Evolutionary conservation across 2,888 invertebrate species (phyloP).

Genomic region (Aphrophora alni): DNA sequence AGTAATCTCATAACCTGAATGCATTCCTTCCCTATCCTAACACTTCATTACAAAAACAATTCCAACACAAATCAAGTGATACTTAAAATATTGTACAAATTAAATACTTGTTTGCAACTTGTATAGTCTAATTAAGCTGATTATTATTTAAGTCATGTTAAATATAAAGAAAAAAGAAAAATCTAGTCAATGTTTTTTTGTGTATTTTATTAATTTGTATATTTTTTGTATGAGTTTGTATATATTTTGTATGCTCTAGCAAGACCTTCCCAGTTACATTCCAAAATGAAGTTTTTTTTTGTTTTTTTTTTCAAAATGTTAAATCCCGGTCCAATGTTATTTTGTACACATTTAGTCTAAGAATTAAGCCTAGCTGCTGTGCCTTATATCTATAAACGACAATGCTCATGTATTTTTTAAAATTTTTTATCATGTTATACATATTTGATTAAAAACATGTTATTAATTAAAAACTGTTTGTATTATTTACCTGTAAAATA

Average conservation of each 20-base stretch:
- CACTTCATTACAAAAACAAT: background rate
- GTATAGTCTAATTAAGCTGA: background rate
- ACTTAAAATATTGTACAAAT: background rate
- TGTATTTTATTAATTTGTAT: background rate
- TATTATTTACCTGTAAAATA: background rate
- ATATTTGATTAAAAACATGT: conserved; percentile 3
- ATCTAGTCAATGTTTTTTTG: background rate
- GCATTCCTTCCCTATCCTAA: background rate
- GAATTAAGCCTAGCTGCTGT: background rate
- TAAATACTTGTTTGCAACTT: background rate
- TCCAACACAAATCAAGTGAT: background rate
- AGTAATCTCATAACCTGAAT: too few relatives aligned
- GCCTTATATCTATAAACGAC: background rate
- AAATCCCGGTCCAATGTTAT: background rate
- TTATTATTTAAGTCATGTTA: background rate
- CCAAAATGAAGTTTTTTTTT: background rate
- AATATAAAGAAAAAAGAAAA: background rate
- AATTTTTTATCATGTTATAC: background rate
- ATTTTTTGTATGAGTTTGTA: background rate
- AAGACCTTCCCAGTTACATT: background rate
- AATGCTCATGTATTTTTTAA: background rate
- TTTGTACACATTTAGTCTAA: background rate
- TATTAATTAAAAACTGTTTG: background rate
- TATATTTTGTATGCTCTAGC: background rate
- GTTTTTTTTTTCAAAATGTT: background rate